A percentile compares a stretch with the other conserved stretches of the same genome.
phyloP scores from a whole-genome alignment of 2,113 vertebrate genomes.

The Lichenostomus cassidix region DNA sequence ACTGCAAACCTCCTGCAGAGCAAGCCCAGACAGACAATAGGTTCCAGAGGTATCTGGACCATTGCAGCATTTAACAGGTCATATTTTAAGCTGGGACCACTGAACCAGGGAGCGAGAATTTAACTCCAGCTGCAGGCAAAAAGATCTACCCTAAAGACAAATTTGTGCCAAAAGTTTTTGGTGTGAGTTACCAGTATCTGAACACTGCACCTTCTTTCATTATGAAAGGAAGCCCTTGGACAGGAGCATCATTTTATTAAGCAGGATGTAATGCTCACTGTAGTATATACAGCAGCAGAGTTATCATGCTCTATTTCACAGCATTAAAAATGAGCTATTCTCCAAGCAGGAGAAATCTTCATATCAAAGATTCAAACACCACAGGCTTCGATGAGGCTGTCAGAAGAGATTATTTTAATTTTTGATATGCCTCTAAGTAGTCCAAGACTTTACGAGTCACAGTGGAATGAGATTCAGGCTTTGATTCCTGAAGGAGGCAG shows the following conservation, averaged over 20 bases:
- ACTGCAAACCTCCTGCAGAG: not conserved
- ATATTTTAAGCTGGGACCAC: not conserved
- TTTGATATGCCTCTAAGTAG: not conserved
- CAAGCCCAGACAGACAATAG: not conserved
- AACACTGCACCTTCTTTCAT: not conserved
- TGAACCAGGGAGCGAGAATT: not conserved
- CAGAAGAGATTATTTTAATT: not conserved
- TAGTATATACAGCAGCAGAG: not conserved
- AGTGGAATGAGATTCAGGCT: not conserved
- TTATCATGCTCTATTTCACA: conserved; percentile 42
- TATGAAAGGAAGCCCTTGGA: not conserved
- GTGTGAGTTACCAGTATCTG: not conserved
- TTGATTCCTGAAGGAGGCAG: not conserved
- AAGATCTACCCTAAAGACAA: not conserved
- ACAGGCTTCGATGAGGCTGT: not conserved
- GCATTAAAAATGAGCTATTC: conserved; percentile 7
- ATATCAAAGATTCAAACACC: conserved; percentile 19
- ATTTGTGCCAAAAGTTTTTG: not conserved
- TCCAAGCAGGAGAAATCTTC: conserved; percentile 15
- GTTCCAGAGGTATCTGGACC: not conserved
- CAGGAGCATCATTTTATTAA: not conserved
- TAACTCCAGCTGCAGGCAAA: not conserved
- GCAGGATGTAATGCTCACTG: not conserved
- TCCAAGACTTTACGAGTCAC: not conserved
- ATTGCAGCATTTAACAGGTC: not conserved